Conservation (phyloP, 35 echinoderm and acorn worm species). For the Diadema setosum region DNA sequence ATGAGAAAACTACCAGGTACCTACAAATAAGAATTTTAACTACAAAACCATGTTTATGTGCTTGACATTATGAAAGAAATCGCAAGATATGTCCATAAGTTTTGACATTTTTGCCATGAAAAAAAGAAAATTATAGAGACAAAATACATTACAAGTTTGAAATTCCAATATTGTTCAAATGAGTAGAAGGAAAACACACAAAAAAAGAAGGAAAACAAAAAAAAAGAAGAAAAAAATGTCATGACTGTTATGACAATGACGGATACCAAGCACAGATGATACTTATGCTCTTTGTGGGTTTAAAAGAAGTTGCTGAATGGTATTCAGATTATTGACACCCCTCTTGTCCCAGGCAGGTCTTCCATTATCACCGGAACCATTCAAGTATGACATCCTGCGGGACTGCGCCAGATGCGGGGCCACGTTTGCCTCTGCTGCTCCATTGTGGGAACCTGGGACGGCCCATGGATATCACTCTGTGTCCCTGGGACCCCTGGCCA, state of each 20-base stretch:
- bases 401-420: constrained; percentile 40
- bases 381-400: constrained; percentile 38
- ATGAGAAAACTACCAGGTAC: too few species aligned
- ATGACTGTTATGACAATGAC: background rate
- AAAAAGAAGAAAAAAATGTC: too few species aligned
- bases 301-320: background rate
- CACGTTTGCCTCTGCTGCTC: constrained; percentile 25
- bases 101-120: too few species aligned
- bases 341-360: constrained; percentile 64
- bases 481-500: constrained; percentile 40
- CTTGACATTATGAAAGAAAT: too few species aligned
- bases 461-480: constrained; percentile 74
- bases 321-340: background rate
- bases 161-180: too few species aligned
- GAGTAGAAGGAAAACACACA: too few species aligned
- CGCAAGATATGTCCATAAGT: too few species aligned
- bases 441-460: constrained; percentile 74
- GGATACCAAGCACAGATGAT: background rate
- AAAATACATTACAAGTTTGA: too few species aligned
- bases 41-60: too few species aligned
- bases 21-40: too few species aligned
- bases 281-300: background rate
- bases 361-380: background rate
- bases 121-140: too few species aligned
- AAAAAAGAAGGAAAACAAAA: too few species aligned